Conservation (phyloP, 2,888 invertebrate species). For the Dorcus parallelipipedus region DNA sequence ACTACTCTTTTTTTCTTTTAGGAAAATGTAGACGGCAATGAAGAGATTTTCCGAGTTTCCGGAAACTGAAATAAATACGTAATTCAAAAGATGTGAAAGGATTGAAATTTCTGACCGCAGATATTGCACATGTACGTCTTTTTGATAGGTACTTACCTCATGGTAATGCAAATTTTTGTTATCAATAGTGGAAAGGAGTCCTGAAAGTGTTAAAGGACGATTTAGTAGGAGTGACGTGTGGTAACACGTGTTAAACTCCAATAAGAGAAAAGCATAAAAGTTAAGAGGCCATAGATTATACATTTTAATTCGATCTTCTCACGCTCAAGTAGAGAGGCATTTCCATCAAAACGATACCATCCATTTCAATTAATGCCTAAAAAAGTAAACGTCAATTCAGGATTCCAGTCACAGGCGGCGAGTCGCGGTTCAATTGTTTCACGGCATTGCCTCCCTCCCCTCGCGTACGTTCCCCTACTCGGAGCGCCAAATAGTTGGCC, state of each 20-base stretch:
- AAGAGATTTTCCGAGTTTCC: too few species aligned
- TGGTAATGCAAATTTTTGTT: too few species aligned
- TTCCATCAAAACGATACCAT: conserved; percentile 46
- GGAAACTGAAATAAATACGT: too few species aligned
- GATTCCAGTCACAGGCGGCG: conserved; percentile 49
- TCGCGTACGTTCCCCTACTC: conserved; percentile 35
- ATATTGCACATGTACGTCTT: too few species aligned
- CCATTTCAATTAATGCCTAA: conserved; percentile 48
- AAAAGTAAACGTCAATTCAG: conserved; percentile 48
- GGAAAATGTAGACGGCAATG: too few species aligned
- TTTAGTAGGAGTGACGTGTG: not conserved
- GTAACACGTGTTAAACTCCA: not conserved
- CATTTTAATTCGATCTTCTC: conserved; percentile 30
- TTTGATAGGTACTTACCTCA: too few species aligned
- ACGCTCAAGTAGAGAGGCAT: conserved; percentile 34
- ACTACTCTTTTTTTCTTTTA: too few species aligned
- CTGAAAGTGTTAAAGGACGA: too few species aligned
- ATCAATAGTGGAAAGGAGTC: too few species aligned
- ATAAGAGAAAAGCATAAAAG: conserved; percentile 2
- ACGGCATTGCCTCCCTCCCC: conserved; percentile 37
- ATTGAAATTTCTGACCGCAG: too few species aligned
- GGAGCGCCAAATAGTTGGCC: conserved; percentile 49
- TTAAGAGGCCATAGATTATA: conserved; percentile 14
- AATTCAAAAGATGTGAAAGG: too few species aligned
- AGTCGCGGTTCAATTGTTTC: conserved; percentile 51